Evolutionary conservation across 2,888 invertebrate species (phyloP).

Genomic region (Ischnura elegans): DNA sequence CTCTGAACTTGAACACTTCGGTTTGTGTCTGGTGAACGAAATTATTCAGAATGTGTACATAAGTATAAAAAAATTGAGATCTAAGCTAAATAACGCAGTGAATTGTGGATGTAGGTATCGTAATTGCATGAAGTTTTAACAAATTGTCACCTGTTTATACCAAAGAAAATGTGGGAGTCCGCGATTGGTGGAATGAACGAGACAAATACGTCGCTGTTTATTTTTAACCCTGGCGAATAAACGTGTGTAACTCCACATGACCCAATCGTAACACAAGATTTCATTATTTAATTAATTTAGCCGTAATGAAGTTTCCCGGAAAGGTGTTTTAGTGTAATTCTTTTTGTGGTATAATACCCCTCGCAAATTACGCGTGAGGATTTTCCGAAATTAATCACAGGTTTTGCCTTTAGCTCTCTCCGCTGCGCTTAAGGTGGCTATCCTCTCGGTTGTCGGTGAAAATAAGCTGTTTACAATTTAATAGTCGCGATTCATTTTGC

Average conservation of each 20-base stretch:
- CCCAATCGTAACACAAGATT: constrained; percentile 43
- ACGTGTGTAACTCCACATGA: constrained; percentile 48
- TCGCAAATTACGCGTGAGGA: background rate
- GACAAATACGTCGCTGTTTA: constrained; percentile 45
- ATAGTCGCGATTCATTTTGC: background rate
- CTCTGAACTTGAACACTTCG: constrained; percentile 62
- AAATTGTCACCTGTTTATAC: constrained; percentile 68
- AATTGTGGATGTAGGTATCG: constrained; percentile 51
- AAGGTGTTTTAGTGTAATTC: background rate
- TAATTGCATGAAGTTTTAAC: constrained; percentile 58
- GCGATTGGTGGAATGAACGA: constrained; percentile 60
- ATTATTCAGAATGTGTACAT: constrained; percentile 39
- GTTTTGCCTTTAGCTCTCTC: background rate
- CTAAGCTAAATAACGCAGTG: constrained; percentile 45
- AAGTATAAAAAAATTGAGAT: constrained; percentile 36
- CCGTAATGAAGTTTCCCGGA: background rate
- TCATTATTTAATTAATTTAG: constrained; percentile 1
- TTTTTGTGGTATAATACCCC: background rate
- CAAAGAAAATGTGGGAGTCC: constrained; percentile 68
- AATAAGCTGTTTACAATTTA: background rate
- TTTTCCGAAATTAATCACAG: background rate
- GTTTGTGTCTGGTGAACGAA: constrained; percentile 66
- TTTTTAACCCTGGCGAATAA: constrained; percentile 58
- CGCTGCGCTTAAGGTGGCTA: background rate
- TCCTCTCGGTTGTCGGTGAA: background rate